Percentiles rank a stretch among this genome's conserved stretches.
Conservation (phyloP, 2,888 invertebrate genomes). For the Oasisia sp. region DNA sequence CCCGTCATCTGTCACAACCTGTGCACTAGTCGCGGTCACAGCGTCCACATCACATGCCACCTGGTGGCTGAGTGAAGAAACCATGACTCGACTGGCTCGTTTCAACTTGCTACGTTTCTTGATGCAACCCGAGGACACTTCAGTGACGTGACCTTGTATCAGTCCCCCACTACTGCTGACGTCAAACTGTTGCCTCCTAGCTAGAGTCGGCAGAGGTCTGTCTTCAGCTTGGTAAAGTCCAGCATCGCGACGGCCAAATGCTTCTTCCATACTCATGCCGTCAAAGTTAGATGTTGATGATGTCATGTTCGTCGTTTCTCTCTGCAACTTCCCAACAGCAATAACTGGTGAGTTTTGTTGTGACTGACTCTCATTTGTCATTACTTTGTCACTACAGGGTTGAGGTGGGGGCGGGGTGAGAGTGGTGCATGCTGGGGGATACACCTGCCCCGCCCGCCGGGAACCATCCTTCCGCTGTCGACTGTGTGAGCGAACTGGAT, state of each 20-base stretch:
- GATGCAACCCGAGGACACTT: not conserved
- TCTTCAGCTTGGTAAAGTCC: not conserved
- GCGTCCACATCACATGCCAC: too few relatives aligned
- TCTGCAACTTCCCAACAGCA: not conserved
- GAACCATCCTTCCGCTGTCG: not conserved
- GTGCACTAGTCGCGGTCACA: not conserved
- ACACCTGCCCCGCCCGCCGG: not conserved
- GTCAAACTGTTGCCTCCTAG: not conserved
- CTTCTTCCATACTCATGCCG: not conserved
- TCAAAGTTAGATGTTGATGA: not conserved
- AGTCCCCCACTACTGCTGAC: not conserved
- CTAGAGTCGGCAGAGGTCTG: not conserved
- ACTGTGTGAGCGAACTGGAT: not conserved
- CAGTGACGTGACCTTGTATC: not conserved
- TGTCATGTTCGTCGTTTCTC: not conserved
- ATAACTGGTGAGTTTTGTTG: not conserved
- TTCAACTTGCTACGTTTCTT: not conserved
- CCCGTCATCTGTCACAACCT: not conserved
- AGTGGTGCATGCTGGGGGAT: not conserved
- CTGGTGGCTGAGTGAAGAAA: not conserved
- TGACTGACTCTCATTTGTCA: not conserved
- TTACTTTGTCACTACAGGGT: not conserved
- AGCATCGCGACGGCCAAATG: not conserved
- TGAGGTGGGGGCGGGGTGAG: not conserved
- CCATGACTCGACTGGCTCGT: not conserved